Percentiles rank a stretch among this genome's conserved stretches.
These are phyloP conservation scores for Dryoscopus gambensis DNA, from an alignment of 2,113 vertebrate genomes.

Conservation along the genomic window DNA sequence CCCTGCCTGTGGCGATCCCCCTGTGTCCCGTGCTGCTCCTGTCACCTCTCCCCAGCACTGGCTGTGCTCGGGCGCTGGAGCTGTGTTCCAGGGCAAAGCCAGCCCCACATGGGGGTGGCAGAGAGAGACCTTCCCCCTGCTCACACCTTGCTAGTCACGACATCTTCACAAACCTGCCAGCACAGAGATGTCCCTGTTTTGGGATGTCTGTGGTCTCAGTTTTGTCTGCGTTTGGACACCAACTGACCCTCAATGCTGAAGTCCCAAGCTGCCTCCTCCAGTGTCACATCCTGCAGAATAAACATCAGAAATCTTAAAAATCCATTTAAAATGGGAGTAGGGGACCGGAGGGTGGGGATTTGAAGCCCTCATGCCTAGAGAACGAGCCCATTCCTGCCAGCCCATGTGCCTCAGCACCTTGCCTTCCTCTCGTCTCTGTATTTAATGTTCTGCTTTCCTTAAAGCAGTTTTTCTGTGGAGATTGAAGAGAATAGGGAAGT, in stretches of 20 bases:
- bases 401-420: rapidly evolving
- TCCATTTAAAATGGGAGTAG: neutral
- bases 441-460: neutral
- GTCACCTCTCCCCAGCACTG: neutral
- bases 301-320: neutral
- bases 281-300: neutral
- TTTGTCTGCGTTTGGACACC: neutral
- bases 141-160: rapidly evolving
- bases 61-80: neutral
- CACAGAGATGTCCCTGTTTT: neutral
- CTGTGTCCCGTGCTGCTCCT: neutral
- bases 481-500: too few relatives aligned
- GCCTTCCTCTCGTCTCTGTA: neutral
- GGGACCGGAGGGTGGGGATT: rapidly evolving
- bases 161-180: neutral
- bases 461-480: too few relatives aligned
- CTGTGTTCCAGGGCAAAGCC: neutral
- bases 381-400: rapidly evolving
- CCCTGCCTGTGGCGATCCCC: rapidly evolving
- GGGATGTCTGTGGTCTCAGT: neutral
- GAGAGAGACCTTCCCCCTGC: neutral
- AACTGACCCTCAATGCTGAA: rapidly evolving
- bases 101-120: rapidly evolving
- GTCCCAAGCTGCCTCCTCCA: neutral
- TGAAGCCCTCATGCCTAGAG: rapidly evolving